These are phyloP conservation scores for Corythaeola cristata DNA, from an alignment of 2,113 vertebrate genomes.

Conservation along the genomic window DNA sequence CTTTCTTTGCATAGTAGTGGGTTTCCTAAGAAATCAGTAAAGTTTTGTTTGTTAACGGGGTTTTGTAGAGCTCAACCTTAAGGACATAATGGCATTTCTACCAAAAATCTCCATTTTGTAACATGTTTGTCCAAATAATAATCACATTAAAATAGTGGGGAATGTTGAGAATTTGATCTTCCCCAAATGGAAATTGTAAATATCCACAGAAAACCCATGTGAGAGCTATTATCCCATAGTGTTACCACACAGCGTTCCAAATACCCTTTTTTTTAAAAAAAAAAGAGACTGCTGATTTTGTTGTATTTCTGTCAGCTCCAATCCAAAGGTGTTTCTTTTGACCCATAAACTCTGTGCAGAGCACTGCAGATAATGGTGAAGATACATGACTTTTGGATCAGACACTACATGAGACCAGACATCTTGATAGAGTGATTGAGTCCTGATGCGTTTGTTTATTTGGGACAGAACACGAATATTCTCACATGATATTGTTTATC, in stretches of 20 bases:
- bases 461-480: background rate
- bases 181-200: background rate
- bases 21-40: background rate
- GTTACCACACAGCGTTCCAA: background rate
- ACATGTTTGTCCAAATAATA: background rate
- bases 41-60: background rate
- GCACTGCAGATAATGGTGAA: background rate
- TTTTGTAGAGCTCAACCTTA: background rate
- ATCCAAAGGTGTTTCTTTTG: background rate
- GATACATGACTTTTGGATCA: background rate
- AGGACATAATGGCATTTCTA: background rate
- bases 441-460: background rate
- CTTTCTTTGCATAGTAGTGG: background rate
- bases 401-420: background rate
- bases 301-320: background rate
- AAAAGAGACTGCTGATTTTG: background rate
- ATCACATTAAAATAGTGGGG: background rate
- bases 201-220: background rate
- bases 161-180: background rate
- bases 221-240: background rate
- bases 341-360: background rate
- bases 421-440: background rate
- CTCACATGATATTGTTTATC: background rate
- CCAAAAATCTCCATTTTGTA: background rate
- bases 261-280: background rate